phyloP scores from a whole-genome alignment of 1,140 invertebrate genomes.

The Ylistrum balloti region DNA sequence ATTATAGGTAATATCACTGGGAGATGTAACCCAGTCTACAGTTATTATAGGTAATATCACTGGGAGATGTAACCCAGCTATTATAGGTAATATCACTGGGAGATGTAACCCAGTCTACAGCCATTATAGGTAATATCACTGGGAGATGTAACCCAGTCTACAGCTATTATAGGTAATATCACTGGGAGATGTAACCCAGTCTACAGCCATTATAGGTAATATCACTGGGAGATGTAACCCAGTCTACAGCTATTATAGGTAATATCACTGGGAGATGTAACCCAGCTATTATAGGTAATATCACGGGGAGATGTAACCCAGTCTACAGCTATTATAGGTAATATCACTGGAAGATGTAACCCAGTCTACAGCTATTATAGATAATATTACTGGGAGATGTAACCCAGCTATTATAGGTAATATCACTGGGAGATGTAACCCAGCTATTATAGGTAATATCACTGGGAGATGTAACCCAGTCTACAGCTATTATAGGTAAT shows the following conservation, averaged over 20 bases:
- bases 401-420: constrained; percentile 81
- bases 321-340: constrained; percentile 81
- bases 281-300: constrained; percentile 81
- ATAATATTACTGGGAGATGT: constrained; percentile 77
- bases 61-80: constrained; percentile 78
- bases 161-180: constrained; percentile 80
- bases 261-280: constrained; percentile 74
- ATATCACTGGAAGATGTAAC: no score
- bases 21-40: no score
- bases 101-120: no score
- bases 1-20: constrained; percentile 82
- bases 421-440: constrained; percentile 79
- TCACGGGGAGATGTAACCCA: no score
- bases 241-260: constrained; percentile 81
- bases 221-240: no score
- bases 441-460: constrained; percentile 80
- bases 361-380: constrained; percentile 81
- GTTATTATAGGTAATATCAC: constrained; percentile 81
- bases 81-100: constrained; percentile 82
- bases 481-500: constrained; percentile 81
- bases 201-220: constrained; percentile 81
- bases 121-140: constrained; percentile 81
- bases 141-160: no score
- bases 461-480: no score
- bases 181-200: no score